Evolutionary conservation across 2,888 invertebrate species (phyloP), one percentile per base, ranked within the genome.

Genomic region (Callinectes sapidus): DNA sequence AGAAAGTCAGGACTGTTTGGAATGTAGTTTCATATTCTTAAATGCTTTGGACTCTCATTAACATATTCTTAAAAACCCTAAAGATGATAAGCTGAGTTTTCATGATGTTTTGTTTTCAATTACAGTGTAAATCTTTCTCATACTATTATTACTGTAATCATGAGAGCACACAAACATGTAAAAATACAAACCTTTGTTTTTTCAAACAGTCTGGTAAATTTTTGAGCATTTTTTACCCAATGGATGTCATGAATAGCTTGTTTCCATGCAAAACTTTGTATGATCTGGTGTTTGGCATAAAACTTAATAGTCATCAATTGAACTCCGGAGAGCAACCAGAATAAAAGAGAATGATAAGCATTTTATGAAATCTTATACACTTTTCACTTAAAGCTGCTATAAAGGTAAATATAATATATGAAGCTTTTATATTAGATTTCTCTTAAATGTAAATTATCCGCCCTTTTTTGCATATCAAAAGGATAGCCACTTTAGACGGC

Each of bases 201-300:
- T 10, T 8, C 5, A 10, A 48, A 48, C 48, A 48, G 48, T 48
- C 48, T 48, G 8, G 48, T 61, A 61, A 23, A n/a, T 28, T 71
- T 71, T 71, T 28, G n/a, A 71, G n/a, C 71, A 71, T 71, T 71
- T 28, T 28, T n/a, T 2, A n/a, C 13, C 71, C 13, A 71, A 71
- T 28, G 71, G 71, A 13, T 71, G 71, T 71, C 71, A 71, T 71
- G 71, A n/a, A 71, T n/a, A 71, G n/a, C n/a, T 71, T n/a, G 28
- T 10, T 71, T 71, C 10, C 28, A 28, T 61, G 16, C 71, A 28
- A 28, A 71, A 28, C 71, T 71, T 13, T 28, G 10, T 6, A 61
- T 61, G 28, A 28, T 71, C n/a, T 28, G 35, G 14, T 81, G 32
- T 81, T 14, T 35, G 18, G 23, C 77, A 35, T 32, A 10, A 81